Conservation (phyloP, 2,797 vertebrate species). For the Pantherophis alleghaniensis region DNA sequence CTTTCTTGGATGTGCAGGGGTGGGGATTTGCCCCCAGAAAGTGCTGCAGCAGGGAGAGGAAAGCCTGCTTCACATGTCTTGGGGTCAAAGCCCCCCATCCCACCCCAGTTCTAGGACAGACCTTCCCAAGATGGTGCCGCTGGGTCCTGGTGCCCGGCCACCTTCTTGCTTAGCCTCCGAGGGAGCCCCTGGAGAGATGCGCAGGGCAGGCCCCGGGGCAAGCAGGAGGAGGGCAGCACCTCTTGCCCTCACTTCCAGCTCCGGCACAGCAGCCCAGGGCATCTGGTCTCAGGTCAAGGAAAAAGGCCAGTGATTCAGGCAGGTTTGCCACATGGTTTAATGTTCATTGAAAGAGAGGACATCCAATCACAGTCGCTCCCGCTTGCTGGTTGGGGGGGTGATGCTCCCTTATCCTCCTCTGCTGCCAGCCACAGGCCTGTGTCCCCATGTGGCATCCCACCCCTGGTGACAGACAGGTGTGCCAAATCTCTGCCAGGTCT, state of each 20-base stretch:
- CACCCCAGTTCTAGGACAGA: not conserved
- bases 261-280: not conserved
- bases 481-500: not conserved
- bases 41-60: not conserved
- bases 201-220: not conserved
- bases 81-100: not conserved
- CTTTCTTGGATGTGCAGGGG: not conserved
- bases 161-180: not conserved
- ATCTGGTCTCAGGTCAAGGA: not conserved
- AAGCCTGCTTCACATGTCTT: not conserved
- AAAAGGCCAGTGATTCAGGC: conserved; percentile 9
- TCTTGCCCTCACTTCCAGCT: not conserved
- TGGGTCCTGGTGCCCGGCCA: not conserved
- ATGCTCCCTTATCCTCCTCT: not conserved
- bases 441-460: not conserved
- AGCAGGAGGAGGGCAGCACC: not conserved
- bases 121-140: not conserved
- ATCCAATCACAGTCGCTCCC: conserved; percentile 31
- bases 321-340: conserved; percentile 45
- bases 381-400: not conserved
- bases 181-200: not conserved
- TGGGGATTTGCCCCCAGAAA: not conserved
- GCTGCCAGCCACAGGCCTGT: not conserved
- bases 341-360: conserved; percentile 51
- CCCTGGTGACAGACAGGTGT: not conserved